Evolutionary conservation across 2,888 invertebrate genomes (phyloP).

Genomic region (Dioctria rufipes): DNA sequence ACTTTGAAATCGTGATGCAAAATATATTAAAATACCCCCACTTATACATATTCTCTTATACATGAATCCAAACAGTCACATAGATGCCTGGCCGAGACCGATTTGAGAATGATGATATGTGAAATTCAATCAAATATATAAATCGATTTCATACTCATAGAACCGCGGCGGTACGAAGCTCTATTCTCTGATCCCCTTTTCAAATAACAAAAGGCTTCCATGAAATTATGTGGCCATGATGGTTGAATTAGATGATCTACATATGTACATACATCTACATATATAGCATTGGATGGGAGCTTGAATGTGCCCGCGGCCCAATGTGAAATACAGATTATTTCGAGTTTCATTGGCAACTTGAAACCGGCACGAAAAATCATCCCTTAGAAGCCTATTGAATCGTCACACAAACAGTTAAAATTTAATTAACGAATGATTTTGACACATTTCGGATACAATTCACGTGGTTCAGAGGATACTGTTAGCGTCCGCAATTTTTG

Average conservation of each 20-base stretch:
- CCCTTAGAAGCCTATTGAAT: slow-evolving; percentile 21
- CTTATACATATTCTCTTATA: not conserved
- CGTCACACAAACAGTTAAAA: slow-evolving; percentile 40
- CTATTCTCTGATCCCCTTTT: slow-evolving; percentile 33
- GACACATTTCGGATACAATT: slow-evolving; percentile 8
- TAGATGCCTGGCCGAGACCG: not conserved
- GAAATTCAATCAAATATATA: slow-evolving; percentile 49
- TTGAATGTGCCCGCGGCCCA: slow-evolving; percentile 29
- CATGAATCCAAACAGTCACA: not conserved
- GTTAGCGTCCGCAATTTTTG: too few relatives aligned
- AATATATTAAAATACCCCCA: not conserved
- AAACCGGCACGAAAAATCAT: not conserved
- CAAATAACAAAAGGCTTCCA: slow-evolving; percentile 43
- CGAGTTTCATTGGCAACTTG: slow-evolving; percentile 11
- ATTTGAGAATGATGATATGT: slow-evolving; percentile 27
- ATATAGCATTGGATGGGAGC: slow-evolving; percentile 20
- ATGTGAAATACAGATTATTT: slow-evolving; percentile 37
- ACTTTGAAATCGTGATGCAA: not conserved
- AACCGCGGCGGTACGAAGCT: not conserved
- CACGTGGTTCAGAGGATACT: too few relatives aligned
- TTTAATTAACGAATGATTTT: slow-evolving; percentile 41
- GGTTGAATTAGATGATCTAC: too few relatives aligned
- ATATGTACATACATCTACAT: too few relatives aligned
- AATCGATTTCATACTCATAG: slow-evolving; percentile 41
- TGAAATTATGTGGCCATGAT: slow-evolving; percentile 38